phyloP scores from a whole-genome alignment of 64 coral and sea anemone species.

The Dendrophyllia cribrosa region DNA sequence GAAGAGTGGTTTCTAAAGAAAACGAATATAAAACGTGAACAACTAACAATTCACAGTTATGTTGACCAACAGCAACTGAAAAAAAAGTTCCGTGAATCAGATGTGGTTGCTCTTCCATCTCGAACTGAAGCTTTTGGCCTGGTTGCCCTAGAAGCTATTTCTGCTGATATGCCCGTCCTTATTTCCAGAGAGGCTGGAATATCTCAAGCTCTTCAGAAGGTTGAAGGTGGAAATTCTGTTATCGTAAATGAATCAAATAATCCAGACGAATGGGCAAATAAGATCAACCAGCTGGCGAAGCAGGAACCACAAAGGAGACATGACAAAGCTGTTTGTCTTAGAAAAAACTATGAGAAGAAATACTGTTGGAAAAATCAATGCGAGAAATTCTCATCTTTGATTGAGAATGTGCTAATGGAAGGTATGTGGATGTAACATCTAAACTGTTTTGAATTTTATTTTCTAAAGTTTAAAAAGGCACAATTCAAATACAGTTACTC shows the following conservation, averaged over 20 bases:
- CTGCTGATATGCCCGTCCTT: constrained; percentile 41
- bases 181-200: constrained; percentile 26
- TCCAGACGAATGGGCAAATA: background rate
- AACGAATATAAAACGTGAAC: background rate
- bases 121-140: constrained; percentile 42
- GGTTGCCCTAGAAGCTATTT: constrained; percentile 50
- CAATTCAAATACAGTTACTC: too few relatives aligned
- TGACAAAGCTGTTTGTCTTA: background rate
- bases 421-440: background rate
- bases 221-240: background rate
- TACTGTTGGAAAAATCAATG: constrained; percentile 23
- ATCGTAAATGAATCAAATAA: constrained; percentile 20
- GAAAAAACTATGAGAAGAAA: background rate
- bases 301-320: background rate
- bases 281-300: background rate
- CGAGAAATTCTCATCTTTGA: background rate
- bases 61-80: constrained; percentile 12
- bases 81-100: background rate
- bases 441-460: too few relatives aligned
- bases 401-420: background rate
- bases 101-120: constrained; percentile 23
- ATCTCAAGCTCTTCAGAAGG: background rate
- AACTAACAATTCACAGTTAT: constrained; percentile 16
- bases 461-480: too few relatives aligned
- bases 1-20: background rate